phyloP scores from a whole-genome alignment of 2,888 invertebrate genomes.

The Heliconius erato region DNA sequence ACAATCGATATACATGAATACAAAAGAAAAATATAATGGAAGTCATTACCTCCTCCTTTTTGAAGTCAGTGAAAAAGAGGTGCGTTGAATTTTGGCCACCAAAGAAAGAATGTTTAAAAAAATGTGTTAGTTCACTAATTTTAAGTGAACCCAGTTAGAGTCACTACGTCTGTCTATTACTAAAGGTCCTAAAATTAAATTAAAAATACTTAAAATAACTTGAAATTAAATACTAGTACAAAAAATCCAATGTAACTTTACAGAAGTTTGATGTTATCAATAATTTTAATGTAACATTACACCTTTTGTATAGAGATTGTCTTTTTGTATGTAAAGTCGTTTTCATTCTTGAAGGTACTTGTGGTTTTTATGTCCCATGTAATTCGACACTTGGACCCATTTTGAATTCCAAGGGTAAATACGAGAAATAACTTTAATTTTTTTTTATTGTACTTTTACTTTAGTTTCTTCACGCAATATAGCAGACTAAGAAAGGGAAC shows the following conservation, averaged over 20 bases:
- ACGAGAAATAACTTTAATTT: neutral
- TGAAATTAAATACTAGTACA: neutral
- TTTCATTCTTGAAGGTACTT: constrained; percentile 9
- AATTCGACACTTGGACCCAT: constrained; percentile 6
- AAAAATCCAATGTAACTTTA: neutral
- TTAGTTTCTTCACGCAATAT: neutral
- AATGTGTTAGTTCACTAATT: too few relatives aligned
- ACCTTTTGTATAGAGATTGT: neutral
- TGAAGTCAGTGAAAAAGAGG: neutral
- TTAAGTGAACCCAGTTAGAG: too few relatives aligned
- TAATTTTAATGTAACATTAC: constrained; percentile 10
- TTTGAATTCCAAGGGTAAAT: constrained; percentile 7
- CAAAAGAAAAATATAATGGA: too few relatives aligned
- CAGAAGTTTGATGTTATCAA: neutral
- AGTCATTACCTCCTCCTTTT: neutral
- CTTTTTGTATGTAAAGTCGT: constrained; percentile 4
- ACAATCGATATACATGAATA: too few relatives aligned
- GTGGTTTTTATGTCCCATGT: constrained; percentile 22
- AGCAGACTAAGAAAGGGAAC: too few relatives aligned
- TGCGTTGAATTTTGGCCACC: too few relatives aligned
- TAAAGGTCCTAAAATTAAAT: too few relatives aligned
- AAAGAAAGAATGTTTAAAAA: too few relatives aligned
- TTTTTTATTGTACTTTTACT: neutral
- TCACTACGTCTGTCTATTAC: too few relatives aligned
- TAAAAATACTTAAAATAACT: neutral